Evolutionary conservation across 2,113 vertebrate genomes (phyloP), one percentile per base, ranked within the genome.

Genomic region (Otocyon megalotis): DNA sequence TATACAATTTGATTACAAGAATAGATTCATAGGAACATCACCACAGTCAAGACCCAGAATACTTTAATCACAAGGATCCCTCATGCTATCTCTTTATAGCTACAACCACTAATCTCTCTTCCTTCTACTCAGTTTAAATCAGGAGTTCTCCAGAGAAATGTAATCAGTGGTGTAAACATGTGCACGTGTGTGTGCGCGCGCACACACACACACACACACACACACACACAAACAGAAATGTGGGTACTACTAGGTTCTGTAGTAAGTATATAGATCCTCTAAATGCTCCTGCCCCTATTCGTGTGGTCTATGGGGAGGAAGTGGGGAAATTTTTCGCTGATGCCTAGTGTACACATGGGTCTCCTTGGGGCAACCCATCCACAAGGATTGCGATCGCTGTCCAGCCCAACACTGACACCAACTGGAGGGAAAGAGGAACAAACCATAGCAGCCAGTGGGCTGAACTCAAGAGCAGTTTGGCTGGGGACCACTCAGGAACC

Each of bases 171-270:
- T 19, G 30, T 24, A 58, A 17, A 84, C 50, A 32, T 76, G 72
- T 76, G 43, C 13, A 9, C 69, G 8, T 2, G 12, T 12, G 20
- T 3, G 11, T 11, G 4, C 20, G 0, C 17, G 0, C 19, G 37
- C 12, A 32, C 24, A 13, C 19, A 8, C n/a, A 15, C 15, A 6
- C 35, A 24, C 43, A 62, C 58, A 63, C 28, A 63, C 35, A 80
- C 11, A 80, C 10, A 9, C 37, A 37, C 65, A 67, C 65, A 43
- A 43, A 69, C 30, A 50, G 24, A 81, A 56, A 48, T 53, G 32
- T 16, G 14, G 30, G 58, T 22, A 20, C 20, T 74, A 26, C 12
- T 37, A 67, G 67, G 13, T 16, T 9, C 8, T 76, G 1, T n/a
- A 53, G 30, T 32, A 77, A 83, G 22, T 32, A 77, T 5, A 1